Evolutionary conservation across 2,113 vertebrate species (phyloP), one percentile per base, ranked within the genome.

Genomic region (Rhea pennata): DNA sequence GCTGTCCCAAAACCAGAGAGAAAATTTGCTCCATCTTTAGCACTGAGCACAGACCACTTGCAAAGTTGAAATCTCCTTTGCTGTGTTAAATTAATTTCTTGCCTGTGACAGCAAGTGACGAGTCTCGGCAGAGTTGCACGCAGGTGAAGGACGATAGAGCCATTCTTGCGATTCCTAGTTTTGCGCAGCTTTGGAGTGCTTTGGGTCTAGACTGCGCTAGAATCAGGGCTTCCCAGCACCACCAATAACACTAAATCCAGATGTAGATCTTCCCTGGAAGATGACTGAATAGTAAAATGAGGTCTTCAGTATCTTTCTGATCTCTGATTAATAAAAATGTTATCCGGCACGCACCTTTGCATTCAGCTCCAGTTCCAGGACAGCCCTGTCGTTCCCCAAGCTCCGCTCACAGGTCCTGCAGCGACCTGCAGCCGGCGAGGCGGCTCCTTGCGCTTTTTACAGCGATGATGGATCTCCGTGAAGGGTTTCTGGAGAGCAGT

Each of bases 111-210:
- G 50, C 15, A 53, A 21, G 46, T 3, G 10, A 7, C 71, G 62
- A 24, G 26, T 70, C 36, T 31, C 31, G 76, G 67, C 54, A 80
- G 71, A 53, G 29, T 50, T 54, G 26, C 1, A 0, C 6, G 27
- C 59, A 33, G 39, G 11, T 81, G 51, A 53, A 88, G 15, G 62
- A 75, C 33, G 67, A 23, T 11, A 42, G 39, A 79, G 3, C 11
- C 40, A 62, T 19, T 21, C 19, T 17, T 36, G 50, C 40, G 22
- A 64, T 62, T 76, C 39, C 44, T 27, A 10, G 59, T 74, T 86
- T 76, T 50, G 8, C 0, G 0, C 0, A 1, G 15, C 8, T 58
- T 87, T 61, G 48, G n/a, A 16, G 16, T 31, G 8, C 24, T 80
- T 66, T 51, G 64, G 46, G 27, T 27, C 40, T 80, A 77, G 62